Conservation (phyloP, 2,888 invertebrate genomes). For the Hartigia nigra region DNA sequence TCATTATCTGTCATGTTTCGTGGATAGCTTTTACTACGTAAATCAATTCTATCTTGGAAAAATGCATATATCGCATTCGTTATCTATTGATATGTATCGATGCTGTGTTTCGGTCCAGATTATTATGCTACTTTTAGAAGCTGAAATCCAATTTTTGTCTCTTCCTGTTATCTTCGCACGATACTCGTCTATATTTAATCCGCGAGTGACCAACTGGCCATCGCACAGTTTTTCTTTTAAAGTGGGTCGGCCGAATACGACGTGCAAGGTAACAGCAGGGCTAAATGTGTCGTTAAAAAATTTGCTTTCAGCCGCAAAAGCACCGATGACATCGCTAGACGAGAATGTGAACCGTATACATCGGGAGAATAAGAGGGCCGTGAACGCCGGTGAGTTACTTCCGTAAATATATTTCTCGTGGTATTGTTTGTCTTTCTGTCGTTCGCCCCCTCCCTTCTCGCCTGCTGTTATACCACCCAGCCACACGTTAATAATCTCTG, state of each 20-base stretch:
- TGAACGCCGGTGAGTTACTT: conserved; percentile 47
- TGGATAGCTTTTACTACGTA: background rate
- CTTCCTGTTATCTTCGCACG: background rate
- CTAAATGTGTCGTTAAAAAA: conserved; percentile 13
- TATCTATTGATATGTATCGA: background rate
- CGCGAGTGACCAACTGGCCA: background rate
- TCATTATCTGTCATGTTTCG: background rate
- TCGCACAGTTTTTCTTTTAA: background rate
- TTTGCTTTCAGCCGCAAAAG: conserved; percentile 53
- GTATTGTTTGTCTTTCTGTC: background rate
- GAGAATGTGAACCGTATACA: conserved; percentile 61
- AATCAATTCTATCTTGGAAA: background rate
- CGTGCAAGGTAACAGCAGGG: background rate
- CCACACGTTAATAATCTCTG: background rate
- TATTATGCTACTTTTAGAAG: background rate
- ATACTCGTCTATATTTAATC: background rate
- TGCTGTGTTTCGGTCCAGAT: background rate
- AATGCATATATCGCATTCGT: background rate
- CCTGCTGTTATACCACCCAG: background rate
- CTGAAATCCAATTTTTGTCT: background rate
- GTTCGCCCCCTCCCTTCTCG: background rate
- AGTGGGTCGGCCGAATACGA: background rate
- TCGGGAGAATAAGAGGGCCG: conserved; percentile 38
- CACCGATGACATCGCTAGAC: conserved; percentile 61
- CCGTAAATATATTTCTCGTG: background rate